Conservation (phyloP, 1,140 invertebrate species). For the Drosophila grimshawi region DNA sequence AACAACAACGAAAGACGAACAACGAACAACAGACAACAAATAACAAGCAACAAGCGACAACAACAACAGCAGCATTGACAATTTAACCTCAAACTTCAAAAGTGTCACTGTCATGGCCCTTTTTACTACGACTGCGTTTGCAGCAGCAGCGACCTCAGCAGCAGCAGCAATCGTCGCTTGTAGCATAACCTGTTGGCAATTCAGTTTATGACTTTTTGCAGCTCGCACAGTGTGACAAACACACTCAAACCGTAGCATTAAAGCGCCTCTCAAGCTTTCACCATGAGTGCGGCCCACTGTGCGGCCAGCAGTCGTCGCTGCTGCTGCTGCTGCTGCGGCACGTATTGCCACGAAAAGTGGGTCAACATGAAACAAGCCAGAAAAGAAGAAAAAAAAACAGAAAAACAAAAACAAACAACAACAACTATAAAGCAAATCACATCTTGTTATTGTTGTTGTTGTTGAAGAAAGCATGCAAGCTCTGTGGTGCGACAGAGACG, state of each 20-base stretch:
- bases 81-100: slow-evolving; percentile 83
- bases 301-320: slow-evolving; percentile 34
- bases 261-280: slow-evolving; percentile 40
- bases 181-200: slow-evolving; percentile 81
- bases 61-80: slow-evolving; percentile 64
- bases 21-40: too few species aligned
- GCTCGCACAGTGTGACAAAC: slow-evolving; percentile 46
- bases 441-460: slow-evolving; percentile 15
- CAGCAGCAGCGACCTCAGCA: slow-evolving; percentile 28
- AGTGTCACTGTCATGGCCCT: slow-evolving; percentile 84
- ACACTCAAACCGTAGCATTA: neutral
- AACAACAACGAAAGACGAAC: slow-evolving; percentile 12
- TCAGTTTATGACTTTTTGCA: slow-evolving; percentile 77
- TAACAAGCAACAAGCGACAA: slow-evolving; percentile 45
- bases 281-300: slow-evolving; percentile 53
- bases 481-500: slow-evolving; percentile 45
- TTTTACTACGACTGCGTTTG: slow-evolving; percentile 65
- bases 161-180: slow-evolving; percentile 42
- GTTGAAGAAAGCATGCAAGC: slow-evolving; percentile 39
- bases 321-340: slow-evolving; percentile 47
- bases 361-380: slow-evolving; percentile 79
- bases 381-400: slow-evolving; percentile 57
- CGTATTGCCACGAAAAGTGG: slow-evolving; percentile 76
- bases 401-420: slow-evolving; percentile 31
- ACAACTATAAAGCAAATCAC: slow-evolving; percentile 62